A percentile compares a stretch with the other conserved stretches of the same genome.
These are phyloP conservation scores for Amia ocellicauda DNA, from an alignment of 2,113 vertebrate genomes.

Conservation along the genomic window DNA sequence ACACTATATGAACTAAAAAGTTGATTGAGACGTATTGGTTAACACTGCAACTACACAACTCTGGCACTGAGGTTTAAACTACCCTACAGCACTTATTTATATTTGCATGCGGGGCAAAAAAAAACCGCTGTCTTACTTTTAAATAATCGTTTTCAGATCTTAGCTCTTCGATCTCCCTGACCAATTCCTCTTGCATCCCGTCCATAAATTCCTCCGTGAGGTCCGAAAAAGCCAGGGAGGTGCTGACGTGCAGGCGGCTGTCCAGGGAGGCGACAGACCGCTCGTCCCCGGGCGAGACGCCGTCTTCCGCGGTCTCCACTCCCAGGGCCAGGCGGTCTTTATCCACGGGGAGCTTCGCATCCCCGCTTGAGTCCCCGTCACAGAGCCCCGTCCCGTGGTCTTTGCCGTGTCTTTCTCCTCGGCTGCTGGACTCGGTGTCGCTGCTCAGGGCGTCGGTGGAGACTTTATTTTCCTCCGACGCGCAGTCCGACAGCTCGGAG, in stretches of 20 bases:
- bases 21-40: no score
- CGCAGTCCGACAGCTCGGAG: conserved; percentile 90
- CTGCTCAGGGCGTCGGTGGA: conserved; percentile 76
- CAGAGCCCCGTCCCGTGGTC: conserved; percentile 25
- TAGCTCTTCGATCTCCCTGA: conserved; percentile 90
- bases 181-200: conserved; percentile 78
- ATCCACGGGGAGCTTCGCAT: conserved; percentile 45
- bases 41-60: no score
- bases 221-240: conserved; percentile 93
- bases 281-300: conserved; percentile 74
- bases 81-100: no score
- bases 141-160: conserved; percentile 97
- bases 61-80: no score
- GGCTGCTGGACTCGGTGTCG: conserved; percentile 72
- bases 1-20: no score
- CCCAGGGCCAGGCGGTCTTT: conserved; percentile 52
- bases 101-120: not conserved
- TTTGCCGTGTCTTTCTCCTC: conserved; percentile 53
- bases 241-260: conserved; percentile 85
- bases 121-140: conserved; percentile 73
- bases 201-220: conserved; percentile 92
- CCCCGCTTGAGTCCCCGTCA: conserved; percentile 22
- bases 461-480: conserved; percentile 81
- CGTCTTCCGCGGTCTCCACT: conserved; percentile 54
- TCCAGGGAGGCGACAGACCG: conserved; percentile 75